phyloP scores from a whole-genome alignment of 2,797 vertebrate genomes.

The Cottoperca gobio region DNA sequence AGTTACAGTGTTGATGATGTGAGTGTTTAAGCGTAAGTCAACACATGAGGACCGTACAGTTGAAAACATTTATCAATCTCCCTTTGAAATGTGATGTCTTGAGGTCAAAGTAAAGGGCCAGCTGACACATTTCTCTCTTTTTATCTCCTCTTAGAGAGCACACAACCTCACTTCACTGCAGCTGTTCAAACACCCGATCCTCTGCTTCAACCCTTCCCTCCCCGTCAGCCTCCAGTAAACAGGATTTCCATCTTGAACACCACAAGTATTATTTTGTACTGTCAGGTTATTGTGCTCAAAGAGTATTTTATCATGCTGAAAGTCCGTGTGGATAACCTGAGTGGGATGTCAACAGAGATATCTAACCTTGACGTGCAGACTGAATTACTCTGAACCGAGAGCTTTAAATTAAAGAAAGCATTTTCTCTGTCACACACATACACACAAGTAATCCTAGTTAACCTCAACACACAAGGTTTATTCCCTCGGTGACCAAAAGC shows the following conservation, averaged over 20 bases:
- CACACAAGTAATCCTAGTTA: constrained; percentile 49
- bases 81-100: constrained; percentile 59
- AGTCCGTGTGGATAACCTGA: constrained; percentile 19
- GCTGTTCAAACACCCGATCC: constrained; percentile 48
- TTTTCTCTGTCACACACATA: constrained; percentile 40
- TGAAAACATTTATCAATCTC: not conserved
- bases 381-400: constrained; percentile 19
- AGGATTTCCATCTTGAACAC: not conserved
- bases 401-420: constrained; percentile 48
- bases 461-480: constrained; percentile 48
- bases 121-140: constrained; percentile 48
- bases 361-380: constrained; percentile 29
- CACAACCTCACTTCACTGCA: constrained; percentile 28
- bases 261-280: not conserved
- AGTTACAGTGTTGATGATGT: not conserved
- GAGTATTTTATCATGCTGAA: constrained; percentile 4
- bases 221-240: not conserved
- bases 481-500: constrained; percentile 59
- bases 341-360: constrained; percentile 12
- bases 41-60: not conserved
- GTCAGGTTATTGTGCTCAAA: too few species aligned
- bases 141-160: constrained; percentile 33
- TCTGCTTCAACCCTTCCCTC: not conserved
- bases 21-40: constrained; percentile 2
- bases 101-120: constrained; percentile 48